phyloP scores from a whole-genome alignment of 2,113 vertebrate species.

The Leucoraja erinaceus region DNA sequence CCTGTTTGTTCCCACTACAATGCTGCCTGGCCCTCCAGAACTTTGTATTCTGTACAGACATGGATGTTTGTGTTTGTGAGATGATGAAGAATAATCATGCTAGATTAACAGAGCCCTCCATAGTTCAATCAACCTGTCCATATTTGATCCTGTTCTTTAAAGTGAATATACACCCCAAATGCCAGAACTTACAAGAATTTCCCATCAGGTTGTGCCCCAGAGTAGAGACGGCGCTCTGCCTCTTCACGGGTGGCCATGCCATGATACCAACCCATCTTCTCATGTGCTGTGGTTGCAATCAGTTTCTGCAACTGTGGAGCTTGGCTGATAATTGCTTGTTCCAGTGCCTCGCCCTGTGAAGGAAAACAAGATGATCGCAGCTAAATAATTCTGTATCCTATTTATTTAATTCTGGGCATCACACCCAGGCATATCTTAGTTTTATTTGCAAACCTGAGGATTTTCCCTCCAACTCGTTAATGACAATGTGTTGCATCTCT shows the following conservation, averaged over 20 bases:
- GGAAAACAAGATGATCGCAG: background rate
- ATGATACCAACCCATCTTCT: slow-evolving; percentile 90
- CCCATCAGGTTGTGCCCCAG: slow-evolving; percentile 77
- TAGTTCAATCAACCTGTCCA: background rate
- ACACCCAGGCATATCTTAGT: background rate
- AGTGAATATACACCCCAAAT: background rate
- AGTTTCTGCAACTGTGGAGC: slow-evolving; percentile 92
- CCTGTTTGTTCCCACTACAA: too few relatives aligned
- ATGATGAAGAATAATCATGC: background rate
- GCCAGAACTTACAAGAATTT: slow-evolving; percentile 79
- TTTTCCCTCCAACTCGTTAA: background rate
- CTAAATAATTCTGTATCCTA: background rate
- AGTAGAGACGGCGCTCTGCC: slow-evolving; percentile 77
- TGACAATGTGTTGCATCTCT: too few relatives aligned
- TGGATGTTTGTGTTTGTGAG: background rate
- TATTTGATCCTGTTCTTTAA: background rate
- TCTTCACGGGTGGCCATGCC: slow-evolving; percentile 65
- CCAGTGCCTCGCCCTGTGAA: slow-evolving; percentile 79
- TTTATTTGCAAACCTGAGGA: background rate
- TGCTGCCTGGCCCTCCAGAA: too few relatives aligned
- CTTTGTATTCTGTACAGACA: background rate
- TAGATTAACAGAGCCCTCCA: background rate
- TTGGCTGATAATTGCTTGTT: slow-evolving; percentile 91
- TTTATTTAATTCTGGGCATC: background rate
- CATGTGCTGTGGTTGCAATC: slow-evolving; percentile 85